phyloP scores from a whole-genome alignment of 2,888 invertebrate species.

The Parnassius orleans region DNA sequence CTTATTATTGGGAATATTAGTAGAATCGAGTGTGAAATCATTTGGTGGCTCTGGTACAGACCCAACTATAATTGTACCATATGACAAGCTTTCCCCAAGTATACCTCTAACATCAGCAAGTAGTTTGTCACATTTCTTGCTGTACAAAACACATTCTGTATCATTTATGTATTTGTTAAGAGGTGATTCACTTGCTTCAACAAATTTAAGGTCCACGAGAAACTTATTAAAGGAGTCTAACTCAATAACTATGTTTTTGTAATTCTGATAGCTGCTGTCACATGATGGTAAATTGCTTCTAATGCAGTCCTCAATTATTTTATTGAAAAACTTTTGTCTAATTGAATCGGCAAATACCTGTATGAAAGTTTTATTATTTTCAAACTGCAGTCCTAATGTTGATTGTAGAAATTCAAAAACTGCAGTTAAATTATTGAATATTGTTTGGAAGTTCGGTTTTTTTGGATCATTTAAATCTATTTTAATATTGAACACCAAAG shows the following conservation, averaged over 20 bases:
- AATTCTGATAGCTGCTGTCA: conserved; percentile 61
- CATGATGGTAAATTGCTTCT: conserved; percentile 66
- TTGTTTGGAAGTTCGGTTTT: conserved; percentile 64
- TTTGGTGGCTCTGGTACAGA: conserved; percentile 38
- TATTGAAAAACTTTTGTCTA: conserved; percentile 63
- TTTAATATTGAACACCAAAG: conserved; percentile 68
- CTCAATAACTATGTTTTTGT: conserved; percentile 66
- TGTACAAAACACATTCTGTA: conserved; percentile 67
- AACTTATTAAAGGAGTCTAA: conserved; percentile 71
- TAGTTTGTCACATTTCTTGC: conserved; percentile 72
- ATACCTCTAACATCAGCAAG: conserved; percentile 59
- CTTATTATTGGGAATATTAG: conserved; percentile 37
- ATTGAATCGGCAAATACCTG: conserved; percentile 65
- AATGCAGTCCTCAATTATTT: conserved; percentile 71
- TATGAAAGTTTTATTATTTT: conserved; percentile 62
- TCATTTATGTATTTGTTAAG: conserved; percentile 67
- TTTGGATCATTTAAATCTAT: conserved; percentile 55
- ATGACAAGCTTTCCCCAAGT: conserved; percentile 60
- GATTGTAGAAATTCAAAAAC: conserved; percentile 73
- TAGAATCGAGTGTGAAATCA: conserved; percentile 52
- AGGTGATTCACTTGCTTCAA: conserved; percentile 59
- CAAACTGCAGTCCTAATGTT: conserved; percentile 65
- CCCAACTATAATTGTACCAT: conserved; percentile 59
- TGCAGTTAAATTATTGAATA: conserved; percentile 69
- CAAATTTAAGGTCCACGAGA: conserved; percentile 70